phyloP scores from a whole-genome alignment of 1,140 invertebrate genomes.

The Mamestra configurata region DNA sequence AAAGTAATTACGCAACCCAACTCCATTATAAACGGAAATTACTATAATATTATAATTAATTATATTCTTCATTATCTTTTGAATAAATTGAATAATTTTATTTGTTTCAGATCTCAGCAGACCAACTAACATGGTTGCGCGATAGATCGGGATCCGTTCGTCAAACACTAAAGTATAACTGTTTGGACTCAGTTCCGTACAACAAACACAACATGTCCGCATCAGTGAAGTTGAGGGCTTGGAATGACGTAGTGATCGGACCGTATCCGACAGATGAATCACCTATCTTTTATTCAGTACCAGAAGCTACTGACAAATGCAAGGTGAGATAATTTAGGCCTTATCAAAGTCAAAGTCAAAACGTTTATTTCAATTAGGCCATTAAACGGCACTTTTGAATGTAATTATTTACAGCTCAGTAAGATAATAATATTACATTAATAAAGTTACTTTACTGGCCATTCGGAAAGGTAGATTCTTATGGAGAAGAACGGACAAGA shows the following conservation, averaged over 20 bases:
- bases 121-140: slow-evolving; percentile 54
- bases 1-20: too few relatives aligned
- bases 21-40: too few relatives aligned
- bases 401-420: too few relatives aligned
- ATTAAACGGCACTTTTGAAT: too few relatives aligned
- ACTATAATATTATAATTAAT: too few relatives aligned
- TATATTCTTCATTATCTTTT: too few relatives aligned
- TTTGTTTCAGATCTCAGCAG: slow-evolving; percentile 47
- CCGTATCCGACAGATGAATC: background rate
- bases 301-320: background rate
- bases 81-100: background rate
- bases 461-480: too few relatives aligned
- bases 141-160: background rate
- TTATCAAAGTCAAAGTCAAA: too few relatives aligned
- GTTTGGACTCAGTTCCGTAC: background rate
- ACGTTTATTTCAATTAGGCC: too few relatives aligned
- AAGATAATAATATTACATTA: too few relatives aligned
- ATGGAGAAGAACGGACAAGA: too few relatives aligned
- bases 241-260: background rate
- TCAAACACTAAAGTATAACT: slow-evolving; percentile 52
- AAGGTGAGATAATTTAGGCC: background rate
- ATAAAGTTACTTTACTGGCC: too few relatives aligned
- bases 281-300: background rate
- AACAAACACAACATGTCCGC: background rate
- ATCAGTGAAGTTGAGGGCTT: background rate